Evolutionary conservation across 2,888 invertebrate genomes (phyloP).

Genomic region (Augiades crinisus): DNA sequence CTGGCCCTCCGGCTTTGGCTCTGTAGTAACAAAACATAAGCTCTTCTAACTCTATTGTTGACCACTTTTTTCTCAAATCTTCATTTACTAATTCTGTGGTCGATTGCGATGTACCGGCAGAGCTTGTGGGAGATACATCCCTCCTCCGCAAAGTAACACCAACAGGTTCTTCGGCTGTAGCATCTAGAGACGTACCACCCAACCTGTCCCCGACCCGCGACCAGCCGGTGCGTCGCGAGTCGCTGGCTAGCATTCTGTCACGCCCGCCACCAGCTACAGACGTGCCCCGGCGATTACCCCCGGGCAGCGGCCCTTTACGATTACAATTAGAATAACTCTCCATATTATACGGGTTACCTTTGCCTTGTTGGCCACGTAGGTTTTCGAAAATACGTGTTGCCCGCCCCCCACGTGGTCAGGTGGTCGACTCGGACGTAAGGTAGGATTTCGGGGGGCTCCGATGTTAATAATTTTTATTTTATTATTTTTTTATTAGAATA

Average conservation of each 20-base stretch:
- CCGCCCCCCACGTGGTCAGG: background rate
- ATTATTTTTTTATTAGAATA: no score
- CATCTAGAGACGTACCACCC: background rate
- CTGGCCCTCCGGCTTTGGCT: background rate
- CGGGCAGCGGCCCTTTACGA: conserved; percentile 9
- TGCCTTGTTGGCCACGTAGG: background rate
- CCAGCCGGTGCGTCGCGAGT: background rate
- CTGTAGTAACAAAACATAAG: no score
- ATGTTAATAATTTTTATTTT: no score
- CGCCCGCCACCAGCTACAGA: conserved; percentile 8
- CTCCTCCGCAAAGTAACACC: background rate
- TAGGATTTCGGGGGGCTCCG: background rate
- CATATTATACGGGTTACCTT: background rate
- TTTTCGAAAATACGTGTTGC: background rate
- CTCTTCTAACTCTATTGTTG: background rate
- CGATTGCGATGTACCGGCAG: background rate
- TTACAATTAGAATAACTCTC: background rate
- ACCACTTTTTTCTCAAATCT: background rate
- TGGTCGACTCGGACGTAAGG: conserved; percentile 5
- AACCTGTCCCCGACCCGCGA: background rate
- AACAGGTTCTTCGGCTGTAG: background rate
- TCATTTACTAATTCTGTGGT: background rate
- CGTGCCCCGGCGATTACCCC: conserved; percentile 8
- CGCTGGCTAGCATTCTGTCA: conserved; percentile 11
- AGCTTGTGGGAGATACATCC: background rate